These are phyloP conservation scores for Pangasius djambal DNA, from an alignment of 2,797 vertebrate species.

Conservation along the genomic window DNA sequence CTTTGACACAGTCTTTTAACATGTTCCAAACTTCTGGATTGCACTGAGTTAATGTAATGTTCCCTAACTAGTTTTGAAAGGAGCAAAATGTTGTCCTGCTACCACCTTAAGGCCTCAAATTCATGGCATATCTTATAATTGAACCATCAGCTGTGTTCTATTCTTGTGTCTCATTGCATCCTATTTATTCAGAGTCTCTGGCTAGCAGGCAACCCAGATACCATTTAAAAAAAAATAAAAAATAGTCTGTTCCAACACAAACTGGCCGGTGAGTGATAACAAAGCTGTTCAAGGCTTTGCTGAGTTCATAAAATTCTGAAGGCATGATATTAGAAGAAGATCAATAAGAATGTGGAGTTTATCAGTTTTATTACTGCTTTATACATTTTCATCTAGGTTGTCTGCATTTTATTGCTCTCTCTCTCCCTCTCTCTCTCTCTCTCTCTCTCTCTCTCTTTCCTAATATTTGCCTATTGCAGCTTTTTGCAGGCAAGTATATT, in stretches of 20 bases:
- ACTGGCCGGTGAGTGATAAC: conserved; percentile 24
- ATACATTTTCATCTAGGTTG: conserved; percentile 27
- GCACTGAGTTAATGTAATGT: too few species aligned
- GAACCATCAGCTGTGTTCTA: neutral
- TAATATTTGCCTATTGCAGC: neutral
- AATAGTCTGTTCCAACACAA: neutral
- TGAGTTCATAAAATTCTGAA: conserved; percentile 23
- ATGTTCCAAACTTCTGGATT: neutral
- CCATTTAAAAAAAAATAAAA: neutral
- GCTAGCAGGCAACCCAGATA: conserved; percentile 14
- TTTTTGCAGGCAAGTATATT: neutral
- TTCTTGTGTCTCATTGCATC: neutral
- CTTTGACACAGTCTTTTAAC: neutral
- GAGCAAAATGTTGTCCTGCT: neutral
- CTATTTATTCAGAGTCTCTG: conserved; percentile 10
- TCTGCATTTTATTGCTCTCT: conserved; percentile 2
- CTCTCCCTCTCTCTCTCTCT: neutral
- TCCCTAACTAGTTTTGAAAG: neutral
- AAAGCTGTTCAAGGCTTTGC: conserved; percentile 30
- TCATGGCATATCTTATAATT: conserved; percentile 9
- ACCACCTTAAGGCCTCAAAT: neutral
- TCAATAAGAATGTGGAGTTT: conserved; percentile 16
- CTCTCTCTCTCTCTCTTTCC: neutral
- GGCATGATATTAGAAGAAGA: conserved; percentile 18
- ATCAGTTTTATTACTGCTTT: conserved; percentile 17